Base-by-base conservation (phyloP, 2,113 vertebrate genomes). In the Rhegmatorhina hoffmannsi region DNA sequence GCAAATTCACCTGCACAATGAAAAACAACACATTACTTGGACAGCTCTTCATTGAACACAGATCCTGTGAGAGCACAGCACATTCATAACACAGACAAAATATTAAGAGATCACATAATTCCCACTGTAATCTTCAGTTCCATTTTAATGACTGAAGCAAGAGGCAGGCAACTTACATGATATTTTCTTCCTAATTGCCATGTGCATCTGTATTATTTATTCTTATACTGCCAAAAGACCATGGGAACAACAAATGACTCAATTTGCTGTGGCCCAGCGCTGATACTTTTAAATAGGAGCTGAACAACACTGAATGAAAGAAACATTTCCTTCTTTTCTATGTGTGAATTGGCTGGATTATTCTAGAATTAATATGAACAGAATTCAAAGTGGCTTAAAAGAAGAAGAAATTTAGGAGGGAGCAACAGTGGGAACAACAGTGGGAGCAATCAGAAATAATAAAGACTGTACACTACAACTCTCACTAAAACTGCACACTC, bases 1-100 rank as follows among this genome's bases (percentile, higher is more conserved):
- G 98, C 60, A 98, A 94, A 84, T 97, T 90, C 94, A 98, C 98
- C 99, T 99, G 91, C 63, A 96, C 86, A 97, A 91, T 49, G 84
- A 77, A 50, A 96, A 96, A 92, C 28, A 96, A 90, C 43, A 79
- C 76, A 94, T 97, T 88, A 97, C 24, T 94, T 90, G 84, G 62
- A 94, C 73, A 96, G 62, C 29, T 94, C 74, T 79, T 92, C 87
- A 33, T 66, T 67, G 60, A 93, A 83, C 20, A 75, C 19, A 62
- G 52, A 85, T 75, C 40, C 59, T 23, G 1, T 21, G 34, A 78
- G 80, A 93, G 34, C 7, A 47, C 52, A 80, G 69, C 46, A 87
- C 46, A 87, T 63, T 80, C 52, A 47, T 56, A 88, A 69, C 10
- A 68, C 46, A 81, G 19, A 46, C 14, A 91, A 58, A 29, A 29